Percentiles rank a stretch among this genome's conserved stretches.
These are phyloP conservation scores for Sarcophaga peregrina DNA, from an alignment of 1,140 invertebrate genomes.

Conservation along the genomic window DNA sequence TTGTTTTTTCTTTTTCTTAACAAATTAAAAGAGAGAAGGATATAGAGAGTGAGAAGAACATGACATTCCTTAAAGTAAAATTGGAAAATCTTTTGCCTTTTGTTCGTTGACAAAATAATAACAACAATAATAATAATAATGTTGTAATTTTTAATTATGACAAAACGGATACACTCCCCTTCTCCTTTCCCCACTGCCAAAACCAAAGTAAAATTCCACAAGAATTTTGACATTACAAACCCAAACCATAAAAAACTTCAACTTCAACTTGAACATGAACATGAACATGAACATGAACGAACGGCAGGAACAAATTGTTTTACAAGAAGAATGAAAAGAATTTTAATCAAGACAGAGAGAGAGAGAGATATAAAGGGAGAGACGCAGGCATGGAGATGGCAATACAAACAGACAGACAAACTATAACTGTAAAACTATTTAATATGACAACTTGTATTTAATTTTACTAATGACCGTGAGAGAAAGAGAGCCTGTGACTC, in stretches of 20 bases:
- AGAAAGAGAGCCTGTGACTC: not conserved
- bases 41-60: no score
- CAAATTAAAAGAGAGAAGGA: not conserved
- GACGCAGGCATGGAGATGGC: no score
- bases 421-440: constrained; percentile 21
- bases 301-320: not conserved
- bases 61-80: no score
- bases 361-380: no score
- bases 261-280: no score
- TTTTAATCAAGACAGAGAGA: no score
- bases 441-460: constrained; percentile 37
- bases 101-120: not conserved
- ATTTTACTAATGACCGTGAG: constrained; percentile 41
- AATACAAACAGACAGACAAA: not conserved
- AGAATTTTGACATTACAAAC: not conserved
- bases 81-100: not conserved
- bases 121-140: not conserved
- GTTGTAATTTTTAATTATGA: constrained; percentile 16
- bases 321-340: not conserved
- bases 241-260: not conserved
- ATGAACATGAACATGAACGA: no score
- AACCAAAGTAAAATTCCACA: not conserved
- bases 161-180: not conserved
- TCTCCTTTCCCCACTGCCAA: not conserved
- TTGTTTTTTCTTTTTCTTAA: not conserved